Conservation (phyloP, 2,113 vertebrate genomes). For the Lucifuga dentata region DNA sequence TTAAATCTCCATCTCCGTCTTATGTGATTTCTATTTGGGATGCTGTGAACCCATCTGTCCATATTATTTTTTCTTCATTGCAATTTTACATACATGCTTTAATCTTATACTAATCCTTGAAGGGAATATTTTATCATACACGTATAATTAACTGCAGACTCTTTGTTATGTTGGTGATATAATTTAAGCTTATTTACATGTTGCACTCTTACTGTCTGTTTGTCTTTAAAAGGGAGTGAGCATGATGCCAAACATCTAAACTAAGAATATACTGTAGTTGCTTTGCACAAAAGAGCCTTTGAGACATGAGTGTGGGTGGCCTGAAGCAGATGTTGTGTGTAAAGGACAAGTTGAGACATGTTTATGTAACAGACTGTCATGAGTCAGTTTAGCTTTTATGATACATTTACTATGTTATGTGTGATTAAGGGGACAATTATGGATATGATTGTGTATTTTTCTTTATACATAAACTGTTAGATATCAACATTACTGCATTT, state of each 20-base stretch:
- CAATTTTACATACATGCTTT: too few species aligned
- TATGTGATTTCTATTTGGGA: too few species aligned
- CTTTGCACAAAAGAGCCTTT: slow-evolving; percentile 47
- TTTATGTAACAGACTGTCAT: slow-evolving; percentile 13
- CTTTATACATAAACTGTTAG: not conserved
- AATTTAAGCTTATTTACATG: slow-evolving; percentile 27
- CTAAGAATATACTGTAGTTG: slow-evolving; percentile 25
- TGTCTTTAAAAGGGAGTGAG: slow-evolving; percentile 1
- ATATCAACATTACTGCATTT: too few species aligned
- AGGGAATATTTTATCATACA: too few species aligned
- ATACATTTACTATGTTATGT: not conserved
- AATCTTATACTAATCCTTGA: too few species aligned
- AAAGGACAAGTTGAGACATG: slow-evolving; percentile 47
- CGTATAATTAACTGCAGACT: slow-evolving; percentile 5
- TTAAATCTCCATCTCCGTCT: too few species aligned
- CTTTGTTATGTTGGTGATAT: slow-evolving; percentile 19
- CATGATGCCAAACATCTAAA: slow-evolving; percentile 22
- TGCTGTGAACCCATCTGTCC: too few species aligned
- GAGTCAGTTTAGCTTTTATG: not conserved
- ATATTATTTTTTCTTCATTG: too few species aligned
- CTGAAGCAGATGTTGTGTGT: slow-evolving; percentile 58
- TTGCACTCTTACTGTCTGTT: slow-evolving; percentile 9
- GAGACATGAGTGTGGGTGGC: slow-evolving; percentile 49
- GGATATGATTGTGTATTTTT: not conserved
- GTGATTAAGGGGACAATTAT: not conserved